Evolutionary conservation across 2,888 invertebrate species (phyloP), one percentile per base, ranked within the genome.

Genomic region (Gortyna flavago): DNA sequence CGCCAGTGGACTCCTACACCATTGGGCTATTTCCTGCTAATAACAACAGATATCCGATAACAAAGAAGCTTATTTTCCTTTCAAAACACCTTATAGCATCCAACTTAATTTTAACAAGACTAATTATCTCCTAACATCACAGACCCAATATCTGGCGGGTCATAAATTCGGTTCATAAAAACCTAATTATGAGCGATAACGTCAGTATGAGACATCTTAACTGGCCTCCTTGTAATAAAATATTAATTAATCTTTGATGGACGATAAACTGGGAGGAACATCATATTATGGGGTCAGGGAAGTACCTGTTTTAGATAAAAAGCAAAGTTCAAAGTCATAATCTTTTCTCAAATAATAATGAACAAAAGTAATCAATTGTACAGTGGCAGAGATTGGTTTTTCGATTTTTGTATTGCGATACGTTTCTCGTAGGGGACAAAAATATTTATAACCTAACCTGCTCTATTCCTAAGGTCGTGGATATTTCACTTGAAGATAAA

Each of bases 191-290:
- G 69, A 74, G n/a, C 65, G 57, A 75, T 80, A 76, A 79, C 71
- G 70, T 54, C 74, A 73, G 51, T 75, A 51, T 75, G 75, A 75
- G 66, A 66, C 66, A 59, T 72, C 72, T 86, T 75, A 73, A 80
- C 64, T 65, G 72, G 57, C 51, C 57, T n/a, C 66, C 71, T 64
- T 70, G 69, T 75, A 79, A 86, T 84, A 84, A 86, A 84, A 75
- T 79, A 75, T 84, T 84, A 84, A 86, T 84, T 86, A 79, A 86
- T 84, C 75, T 75, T 84, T 62, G 67, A 72, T 48, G 48, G 64
- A 61, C 84, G 62, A 73, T 77, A 77, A 71, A 59, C 54, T 54
- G 54, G 1, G 38, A 35, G 35, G n/a, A 41, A 61, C 9, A 21
- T 29, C 29, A 57, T 57, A 48, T 72, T 69, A 69, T 72, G 66